These are phyloP conservation scores for Sylvicola cinctus DNA, from an alignment of 2,888 invertebrate genomes.

Conservation along the genomic window DNA sequence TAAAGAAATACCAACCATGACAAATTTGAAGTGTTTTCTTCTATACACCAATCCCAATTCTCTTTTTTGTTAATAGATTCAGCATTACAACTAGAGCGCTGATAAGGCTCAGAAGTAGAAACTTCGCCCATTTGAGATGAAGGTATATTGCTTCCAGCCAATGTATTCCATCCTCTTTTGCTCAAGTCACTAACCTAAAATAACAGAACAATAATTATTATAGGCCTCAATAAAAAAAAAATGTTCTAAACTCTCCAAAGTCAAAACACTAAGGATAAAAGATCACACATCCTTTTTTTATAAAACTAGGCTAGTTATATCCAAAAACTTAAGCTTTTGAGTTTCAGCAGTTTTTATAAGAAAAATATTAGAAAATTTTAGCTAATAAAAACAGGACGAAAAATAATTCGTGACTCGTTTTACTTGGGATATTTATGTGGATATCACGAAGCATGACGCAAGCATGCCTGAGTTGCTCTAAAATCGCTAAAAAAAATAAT, in stretches of 20 bases:
- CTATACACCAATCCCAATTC: conserved; percentile 21
- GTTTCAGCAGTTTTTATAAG: conserved; percentile 1
- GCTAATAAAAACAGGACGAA: too few relatives aligned
- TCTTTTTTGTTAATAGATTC: conserved; percentile 11
- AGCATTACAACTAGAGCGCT: conserved; percentile 16
- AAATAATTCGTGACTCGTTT: too few relatives aligned
- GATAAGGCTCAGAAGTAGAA: conserved; percentile 14
- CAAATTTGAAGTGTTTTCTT: conserved; percentile 9
- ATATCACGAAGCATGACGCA: too few relatives aligned
- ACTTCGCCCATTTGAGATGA: conserved; percentile 22
- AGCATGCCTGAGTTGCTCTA: too few relatives aligned
- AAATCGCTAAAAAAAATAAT: too few relatives aligned
- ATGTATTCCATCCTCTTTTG: conserved; percentile 41
- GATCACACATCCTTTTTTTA: neutral
- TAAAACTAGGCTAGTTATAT: neutral
- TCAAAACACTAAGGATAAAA: neutral
- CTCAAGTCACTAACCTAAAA: conserved; percentile 42
- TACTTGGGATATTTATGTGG: too few relatives aligned
- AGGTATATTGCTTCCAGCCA: conserved; percentile 31
- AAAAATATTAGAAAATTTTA: too few relatives aligned
- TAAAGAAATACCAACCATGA: conserved; percentile 5
- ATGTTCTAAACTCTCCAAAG: neutral
- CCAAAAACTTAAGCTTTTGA: neutral
- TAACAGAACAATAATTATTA: neutral
- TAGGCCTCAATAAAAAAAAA: neutral